Evolutionary conservation across 2,888 invertebrate genomes (phyloP).

Genomic region (Electrophaes corylata): DNA sequence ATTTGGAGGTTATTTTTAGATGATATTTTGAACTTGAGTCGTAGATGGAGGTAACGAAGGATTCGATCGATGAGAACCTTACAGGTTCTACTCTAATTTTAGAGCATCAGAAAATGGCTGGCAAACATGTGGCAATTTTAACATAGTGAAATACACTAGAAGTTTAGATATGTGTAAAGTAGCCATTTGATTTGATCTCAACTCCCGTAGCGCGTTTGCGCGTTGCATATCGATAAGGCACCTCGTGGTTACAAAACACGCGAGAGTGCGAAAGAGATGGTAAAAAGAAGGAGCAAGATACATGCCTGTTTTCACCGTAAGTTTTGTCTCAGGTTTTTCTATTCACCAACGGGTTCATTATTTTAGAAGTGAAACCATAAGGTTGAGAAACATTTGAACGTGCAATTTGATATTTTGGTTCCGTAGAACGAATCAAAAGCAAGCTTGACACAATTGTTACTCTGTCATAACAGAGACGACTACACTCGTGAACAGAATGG

Average conservation of each 20-base stretch:
- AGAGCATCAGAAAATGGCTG: not conserved
- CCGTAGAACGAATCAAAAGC: too few relatives aligned
- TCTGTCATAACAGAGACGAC: too few relatives aligned
- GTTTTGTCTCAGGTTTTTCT: not conserved
- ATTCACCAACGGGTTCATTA: constrained; percentile 1
- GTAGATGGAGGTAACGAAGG: not conserved
- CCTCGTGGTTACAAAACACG: constrained; percentile 11
- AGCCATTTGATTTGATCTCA: constrained; percentile 8
- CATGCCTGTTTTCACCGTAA: constrained; percentile 5
- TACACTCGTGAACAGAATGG: too few relatives aligned
- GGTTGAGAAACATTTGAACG: not conserved
- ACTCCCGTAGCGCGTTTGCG: constrained; percentile 4
- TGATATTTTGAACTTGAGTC: not conserved
- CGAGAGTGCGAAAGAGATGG: constrained; percentile 8
- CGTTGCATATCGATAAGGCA: not conserved
- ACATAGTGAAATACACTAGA: not conserved
- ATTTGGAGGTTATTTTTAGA: constrained; percentile 3
- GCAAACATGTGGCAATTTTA: too few relatives aligned
- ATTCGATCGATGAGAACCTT: not conserved
- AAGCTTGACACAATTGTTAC: too few relatives aligned
- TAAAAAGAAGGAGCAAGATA: not conserved
- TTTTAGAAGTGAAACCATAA: constrained; percentile 6
- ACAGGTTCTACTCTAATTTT: not conserved
- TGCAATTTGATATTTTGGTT: too few relatives aligned
- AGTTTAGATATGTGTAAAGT: not conserved